Conservation (phyloP, 1,140 invertebrate species). For the Phymorhynchus buccinoides region DNA sequence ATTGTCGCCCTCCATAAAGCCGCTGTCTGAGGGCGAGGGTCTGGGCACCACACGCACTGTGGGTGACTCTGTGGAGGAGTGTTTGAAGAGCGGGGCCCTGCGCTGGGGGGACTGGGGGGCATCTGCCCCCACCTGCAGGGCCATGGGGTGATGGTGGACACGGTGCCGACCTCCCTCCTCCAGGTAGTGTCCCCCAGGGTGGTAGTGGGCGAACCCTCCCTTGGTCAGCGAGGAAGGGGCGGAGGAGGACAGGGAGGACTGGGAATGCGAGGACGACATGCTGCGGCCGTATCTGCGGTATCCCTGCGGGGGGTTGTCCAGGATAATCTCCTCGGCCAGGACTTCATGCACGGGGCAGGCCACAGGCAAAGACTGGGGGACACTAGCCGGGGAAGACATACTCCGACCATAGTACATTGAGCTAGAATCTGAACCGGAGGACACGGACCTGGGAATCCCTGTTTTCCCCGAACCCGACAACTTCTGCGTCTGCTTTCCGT, state of each 20-base stretch:
- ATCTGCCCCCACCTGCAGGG: not conserved
- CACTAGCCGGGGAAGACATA: not conserved
- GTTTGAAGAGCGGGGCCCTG: slow-evolving; percentile 44
- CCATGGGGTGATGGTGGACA: not conserved
- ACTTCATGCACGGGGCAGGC: not conserved
- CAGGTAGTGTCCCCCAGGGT: not conserved
- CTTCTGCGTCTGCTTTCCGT: not conserved
- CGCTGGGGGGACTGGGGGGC: slow-evolving; percentile 29
- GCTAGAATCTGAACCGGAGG: not conserved
- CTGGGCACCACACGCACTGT: slow-evolving; percentile 24
- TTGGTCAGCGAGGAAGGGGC: slow-evolving; percentile 23
- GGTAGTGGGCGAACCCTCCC: not conserved
- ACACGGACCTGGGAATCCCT: not conserved
- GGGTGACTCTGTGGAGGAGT: slow-evolving; percentile 40
- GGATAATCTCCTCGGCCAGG: not conserved
- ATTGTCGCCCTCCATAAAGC: slow-evolving; percentile 55
- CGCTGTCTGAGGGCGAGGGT: slow-evolving; percentile 40
- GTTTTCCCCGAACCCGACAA: not conserved
- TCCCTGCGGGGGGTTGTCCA: not conserved
- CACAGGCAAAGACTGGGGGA: not conserved
- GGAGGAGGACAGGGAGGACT: slow-evolving; percentile 15
- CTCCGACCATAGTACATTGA: not conserved
- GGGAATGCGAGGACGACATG: not conserved
- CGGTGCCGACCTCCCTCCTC: not conserved
- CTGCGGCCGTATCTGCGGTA: not conserved